These are phyloP conservation scores for Noctua janthina DNA, from an alignment of 2,888 invertebrate genomes.

Conservation along the genomic window DNA sequence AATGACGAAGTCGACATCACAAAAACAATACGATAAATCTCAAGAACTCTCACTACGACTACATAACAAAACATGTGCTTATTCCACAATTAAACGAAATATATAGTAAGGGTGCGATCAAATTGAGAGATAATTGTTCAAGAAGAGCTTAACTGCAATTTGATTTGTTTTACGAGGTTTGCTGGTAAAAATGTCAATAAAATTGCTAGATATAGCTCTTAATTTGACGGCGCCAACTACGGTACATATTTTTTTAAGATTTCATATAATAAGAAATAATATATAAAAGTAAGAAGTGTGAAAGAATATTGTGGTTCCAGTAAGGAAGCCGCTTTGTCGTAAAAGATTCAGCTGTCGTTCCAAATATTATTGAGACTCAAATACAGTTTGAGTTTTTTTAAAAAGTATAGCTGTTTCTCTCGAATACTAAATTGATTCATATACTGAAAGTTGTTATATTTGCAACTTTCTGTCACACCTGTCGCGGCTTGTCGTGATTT, in stretches of 20 bases:
- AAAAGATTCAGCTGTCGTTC: background rate
- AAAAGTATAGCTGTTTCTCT: background rate
- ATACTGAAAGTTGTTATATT: conserved; percentile 10
- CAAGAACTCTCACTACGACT: background rate
- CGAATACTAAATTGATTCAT: background rate
- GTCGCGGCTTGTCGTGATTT: conserved; percentile 3
- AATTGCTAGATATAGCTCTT: background rate
- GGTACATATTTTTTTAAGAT: background rate
- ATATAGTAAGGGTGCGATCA: background rate
- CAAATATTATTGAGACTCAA: background rate
- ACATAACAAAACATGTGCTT: conserved; percentile 26
- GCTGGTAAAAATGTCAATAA: background rate
- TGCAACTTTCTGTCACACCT: conserved; percentile 7
- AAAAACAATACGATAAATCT: conserved; percentile 14
- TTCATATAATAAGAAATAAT: background rate
- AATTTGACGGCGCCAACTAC: background rate
- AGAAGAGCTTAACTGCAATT: background rate
- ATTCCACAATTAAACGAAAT: conserved; percentile 23
- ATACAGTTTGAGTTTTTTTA: background rate
- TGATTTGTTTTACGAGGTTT: background rate
- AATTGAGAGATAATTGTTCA: background rate
- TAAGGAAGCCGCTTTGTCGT: background rate
- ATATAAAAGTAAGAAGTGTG: background rate
- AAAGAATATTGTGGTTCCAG: background rate
- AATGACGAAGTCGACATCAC: background rate